These are phyloP conservation scores for Pseudachorutes palmiensis DNA, from an alignment of 1,140 invertebrate genomes.

Conservation along the genomic window DNA sequence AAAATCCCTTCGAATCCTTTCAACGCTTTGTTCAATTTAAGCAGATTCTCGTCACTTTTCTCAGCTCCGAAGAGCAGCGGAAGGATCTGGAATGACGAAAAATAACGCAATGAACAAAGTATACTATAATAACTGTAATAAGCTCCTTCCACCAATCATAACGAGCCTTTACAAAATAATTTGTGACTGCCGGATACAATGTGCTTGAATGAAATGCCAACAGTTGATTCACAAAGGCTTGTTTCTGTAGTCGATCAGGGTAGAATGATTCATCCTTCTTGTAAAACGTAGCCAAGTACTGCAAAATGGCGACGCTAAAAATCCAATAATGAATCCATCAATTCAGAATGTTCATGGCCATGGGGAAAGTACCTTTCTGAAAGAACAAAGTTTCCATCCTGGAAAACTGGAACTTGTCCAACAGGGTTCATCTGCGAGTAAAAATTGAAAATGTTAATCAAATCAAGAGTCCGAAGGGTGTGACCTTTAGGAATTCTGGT, in stretches of 20 bases:
- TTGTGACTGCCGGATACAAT: conserved; percentile 61
- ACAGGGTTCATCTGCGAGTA: conserved; percentile 59
- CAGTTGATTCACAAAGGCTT: conserved; percentile 65
- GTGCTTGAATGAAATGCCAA: conserved; percentile 65
- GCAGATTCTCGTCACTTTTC: conserved; percentile 54
- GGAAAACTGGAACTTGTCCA: conserved; percentile 65
- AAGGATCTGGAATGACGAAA: conserved; percentile 47
- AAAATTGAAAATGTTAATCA: conserved; percentile 36
- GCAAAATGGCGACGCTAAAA: conserved; percentile 61
- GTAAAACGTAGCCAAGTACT: conserved; percentile 67
- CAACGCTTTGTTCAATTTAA: conserved; percentile 57
- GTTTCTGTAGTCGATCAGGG: conserved; percentile 55
- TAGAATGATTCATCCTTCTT: conserved; percentile 55
- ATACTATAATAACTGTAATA: not conserved
- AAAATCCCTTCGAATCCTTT: conserved; percentile 61
- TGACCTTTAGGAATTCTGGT: conserved; percentile 58
- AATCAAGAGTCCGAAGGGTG: not conserved
- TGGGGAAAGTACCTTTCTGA: conserved; percentile 53
- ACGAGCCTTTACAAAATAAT: conserved; percentile 51
- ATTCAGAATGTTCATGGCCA: not conserved
- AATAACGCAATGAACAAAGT: not conserved
- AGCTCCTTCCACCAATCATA: not conserved
- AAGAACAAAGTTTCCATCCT: conserved; percentile 61
- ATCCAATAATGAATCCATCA: conserved; percentile 2
- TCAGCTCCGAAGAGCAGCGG: conserved; percentile 66